Conservation (phyloP, 2,797 vertebrate genomes). For the Ficedula albicollis region DNA sequence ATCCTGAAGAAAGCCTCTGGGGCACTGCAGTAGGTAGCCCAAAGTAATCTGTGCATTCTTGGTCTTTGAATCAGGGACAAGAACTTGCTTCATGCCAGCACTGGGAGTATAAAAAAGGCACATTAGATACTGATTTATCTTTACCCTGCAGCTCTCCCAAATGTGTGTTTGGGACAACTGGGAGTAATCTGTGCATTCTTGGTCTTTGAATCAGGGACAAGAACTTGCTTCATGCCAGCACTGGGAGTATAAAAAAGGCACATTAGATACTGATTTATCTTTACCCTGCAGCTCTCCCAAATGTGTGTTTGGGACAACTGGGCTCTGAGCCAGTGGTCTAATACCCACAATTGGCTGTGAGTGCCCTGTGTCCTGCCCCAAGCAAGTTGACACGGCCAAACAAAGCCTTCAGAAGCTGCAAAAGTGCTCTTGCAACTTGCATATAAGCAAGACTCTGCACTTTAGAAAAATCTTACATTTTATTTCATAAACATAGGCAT, state of each 20-base stretch:
- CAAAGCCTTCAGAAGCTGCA: background rate
- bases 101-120: too few relatives aligned
- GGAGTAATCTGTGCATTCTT: rapidly evolving
- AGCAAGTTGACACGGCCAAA: background rate
- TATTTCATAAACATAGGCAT: slow-evolving; percentile 81
- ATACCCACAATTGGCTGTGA: background rate
- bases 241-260: background rate
- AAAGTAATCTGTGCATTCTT: too few relatives aligned
- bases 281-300: background rate
- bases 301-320: rapidly evolving
- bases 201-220: background rate
- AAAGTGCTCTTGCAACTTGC: slow-evolving; percentile 35
- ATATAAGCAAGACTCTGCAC: slow-evolving; percentile 28
- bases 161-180: too few relatives aligned
- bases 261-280: background rate
- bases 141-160: too few relatives aligned
- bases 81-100: too few relatives aligned
- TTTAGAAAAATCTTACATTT: slow-evolving; percentile 73
- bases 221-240: background rate
- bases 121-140: too few relatives aligned
- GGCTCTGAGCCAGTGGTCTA: background rate
- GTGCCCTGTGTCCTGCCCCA: background rate
- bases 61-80: too few relatives aligned
- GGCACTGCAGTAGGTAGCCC: too few relatives aligned
- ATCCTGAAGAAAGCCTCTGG: too few relatives aligned